Conservation (phyloP, 1,140 invertebrate species). For the Thaumatotibia leucotreta region DNA sequence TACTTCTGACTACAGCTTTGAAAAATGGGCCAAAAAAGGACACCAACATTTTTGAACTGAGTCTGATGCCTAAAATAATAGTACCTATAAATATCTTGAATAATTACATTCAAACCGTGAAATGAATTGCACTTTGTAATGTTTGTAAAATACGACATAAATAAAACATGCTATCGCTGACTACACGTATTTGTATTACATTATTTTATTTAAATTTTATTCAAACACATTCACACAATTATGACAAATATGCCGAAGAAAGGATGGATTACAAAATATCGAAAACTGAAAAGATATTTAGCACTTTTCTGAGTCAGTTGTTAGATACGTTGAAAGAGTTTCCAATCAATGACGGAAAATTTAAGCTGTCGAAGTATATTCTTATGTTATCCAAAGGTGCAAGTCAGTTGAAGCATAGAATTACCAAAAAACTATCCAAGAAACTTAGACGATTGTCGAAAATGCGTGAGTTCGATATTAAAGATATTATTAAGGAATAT, state of each 20-base stretch:
- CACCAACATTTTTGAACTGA: background rate
- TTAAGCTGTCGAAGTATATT: background rate
- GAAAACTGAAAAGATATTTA: background rate
- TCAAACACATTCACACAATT: background rate
- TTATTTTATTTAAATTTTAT: background rate
- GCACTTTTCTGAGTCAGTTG: background rate
- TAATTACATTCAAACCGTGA: background rate
- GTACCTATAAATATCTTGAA: background rate
- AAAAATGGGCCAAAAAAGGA: background rate
- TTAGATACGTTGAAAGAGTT: background rate
- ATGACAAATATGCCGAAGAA: background rate
- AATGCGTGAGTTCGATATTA: background rate
- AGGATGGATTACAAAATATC: background rate
- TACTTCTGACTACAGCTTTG: background rate
- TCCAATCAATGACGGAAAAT: background rate
- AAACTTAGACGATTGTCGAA: background rate
- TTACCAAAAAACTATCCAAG: background rate
- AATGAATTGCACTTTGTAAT: background rate
- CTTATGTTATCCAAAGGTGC: background rate
- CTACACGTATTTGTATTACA: background rate
- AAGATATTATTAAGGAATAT: conserved; percentile 17
- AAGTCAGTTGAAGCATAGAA: background rate
- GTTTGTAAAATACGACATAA: background rate
- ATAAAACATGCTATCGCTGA: background rate
- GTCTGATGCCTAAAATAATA: background rate